Base-by-base conservation (phyloP, 2,888 invertebrate species). In the Drosophila fulvimacula region DNA sequence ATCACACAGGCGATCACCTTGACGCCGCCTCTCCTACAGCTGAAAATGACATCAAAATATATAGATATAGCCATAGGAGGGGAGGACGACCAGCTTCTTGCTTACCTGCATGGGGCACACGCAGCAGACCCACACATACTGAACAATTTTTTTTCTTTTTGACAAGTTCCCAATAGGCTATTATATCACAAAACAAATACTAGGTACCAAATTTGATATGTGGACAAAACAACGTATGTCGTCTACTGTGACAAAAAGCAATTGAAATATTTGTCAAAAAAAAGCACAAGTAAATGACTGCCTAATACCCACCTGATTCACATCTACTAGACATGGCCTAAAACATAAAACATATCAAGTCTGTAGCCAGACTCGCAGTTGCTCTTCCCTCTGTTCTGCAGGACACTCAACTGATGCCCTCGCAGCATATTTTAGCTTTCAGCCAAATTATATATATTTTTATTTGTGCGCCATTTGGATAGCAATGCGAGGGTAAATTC, bases 371-470 rank as follows among this genome's bases (percentile, higher is more conserved):
- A 21, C 30, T 17, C n/a, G n/a, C 4, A 10, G 15, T n/a, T 0
- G 3, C 5, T n/a, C 1, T 17, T 17, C 15, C 3, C 15, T 9
- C 34, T 0, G 7, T 19, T 21, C 7, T 4, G 17, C 30, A 17
- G 48, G 4, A 6, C 30, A 48, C 30, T 48, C 6, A 30, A 48
- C 30, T 30, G 21, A 34, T 51, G 55, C 41, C 62, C 56, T 30
- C 21, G 46, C 49, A 44, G 74, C 84, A 86, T 77, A 86, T 77
- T 86, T 67, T 59, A 39, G 75, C 84, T 64, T 62, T 74, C 71
- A 68, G 55, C 65, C 68, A 82, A 82, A 82, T 82, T 27, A 24
- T 79, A 82, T 82, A 74, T 72, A 82, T 82, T 88, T 70, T 74
- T 62, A 42, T 49, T 67, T 55, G 62, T 42, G 61, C 24, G 67